Base-by-base conservation (phyloP, 2,113 vertebrate genomes). In the Zapornia atra region DNA sequence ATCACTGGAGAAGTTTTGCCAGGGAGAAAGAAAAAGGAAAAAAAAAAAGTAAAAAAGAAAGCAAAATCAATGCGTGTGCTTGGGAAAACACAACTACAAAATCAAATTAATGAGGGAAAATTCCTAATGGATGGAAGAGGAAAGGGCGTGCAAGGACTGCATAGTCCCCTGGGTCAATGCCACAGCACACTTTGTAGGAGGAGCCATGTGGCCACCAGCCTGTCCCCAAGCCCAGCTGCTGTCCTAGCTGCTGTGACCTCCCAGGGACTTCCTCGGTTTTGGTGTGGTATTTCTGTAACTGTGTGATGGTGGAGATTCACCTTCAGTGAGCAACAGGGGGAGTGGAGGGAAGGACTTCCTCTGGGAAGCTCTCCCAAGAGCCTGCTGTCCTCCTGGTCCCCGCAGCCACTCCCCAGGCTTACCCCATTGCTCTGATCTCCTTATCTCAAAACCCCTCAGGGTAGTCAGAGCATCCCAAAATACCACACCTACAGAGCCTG, bases 381-480 rank as follows among this genome's bases (percentile, higher is more conserved):
- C 14, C 53, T 19, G 13, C 53, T 71, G 26, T 33, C 9, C 26
- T 33, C 29, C 31, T 70, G 56, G 5, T 28, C 12, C 38, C 78
- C 66, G 15, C 5, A 61, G n/a, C 40, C 10, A 70, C 18, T 68
- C n/a, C n/a, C 12, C 60, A 68, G 46, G 13, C 6, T 79, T 25
- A 8, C 1, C 18, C 9, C 29, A 8, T 7, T 0, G 0, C 0
- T 50, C 82, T 68, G 12, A 42, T 38, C 6, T 20, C 13, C 14
- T 69, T 20, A 5, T 24, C 34, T 20, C 38, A 31, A 51, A 94
- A 25, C 34, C 22, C 34, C 44, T 18, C n/a, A 3, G 11, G 33
- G 44, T 33, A 88, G 40, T 38, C 66, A 68, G 46, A 79, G 34
- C 44, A 65, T 26, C 63, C 68, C 11, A 6, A 60, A 61, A 72